Conservation (phyloP, 2,888 invertebrate genomes). For the Dasysyrphus tricinctus region DNA sequence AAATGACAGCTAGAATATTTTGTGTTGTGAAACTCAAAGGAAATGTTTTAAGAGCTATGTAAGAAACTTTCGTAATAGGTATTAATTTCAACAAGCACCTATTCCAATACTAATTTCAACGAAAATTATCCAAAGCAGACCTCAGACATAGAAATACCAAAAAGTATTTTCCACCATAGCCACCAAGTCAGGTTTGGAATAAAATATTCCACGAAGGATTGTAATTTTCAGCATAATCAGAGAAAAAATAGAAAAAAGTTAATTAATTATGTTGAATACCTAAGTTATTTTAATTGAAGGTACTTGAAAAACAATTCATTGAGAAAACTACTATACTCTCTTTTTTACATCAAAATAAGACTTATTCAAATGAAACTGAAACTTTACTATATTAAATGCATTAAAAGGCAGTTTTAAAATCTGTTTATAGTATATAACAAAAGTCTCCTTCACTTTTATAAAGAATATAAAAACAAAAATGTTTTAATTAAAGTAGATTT, state of each 20-base stretch:
- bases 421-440: not conserved
- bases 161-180: too few species aligned
- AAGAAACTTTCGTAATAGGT: too few species aligned
- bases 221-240: not conserved
- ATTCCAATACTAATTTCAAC: too few species aligned
- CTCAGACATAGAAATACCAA: too few species aligned
- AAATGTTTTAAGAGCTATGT: too few species aligned
- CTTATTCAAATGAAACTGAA: conserved; percentile 9
- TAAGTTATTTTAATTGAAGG: conserved; percentile 1
- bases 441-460: not conserved
- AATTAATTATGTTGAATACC: not conserved
- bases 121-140: too few species aligned
- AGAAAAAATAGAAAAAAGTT: not conserved
- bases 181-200: too few species aligned
- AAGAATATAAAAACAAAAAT: conserved; percentile 10
- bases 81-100: too few species aligned
- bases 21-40: too few species aligned
- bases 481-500: conserved; percentile 26
- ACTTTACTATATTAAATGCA: not conserved
- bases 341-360: not conserved
- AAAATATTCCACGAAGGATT: too few species aligned
- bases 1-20: too few species aligned
- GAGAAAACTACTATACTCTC: not conserved
- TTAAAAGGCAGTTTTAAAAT: not conserved
- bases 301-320: not conserved